A percentile compares a stretch with the other conserved stretches of the same genome.
Conservation (phyloP, 2,888 invertebrate genomes). For the Oeneis ivallda region DNA sequence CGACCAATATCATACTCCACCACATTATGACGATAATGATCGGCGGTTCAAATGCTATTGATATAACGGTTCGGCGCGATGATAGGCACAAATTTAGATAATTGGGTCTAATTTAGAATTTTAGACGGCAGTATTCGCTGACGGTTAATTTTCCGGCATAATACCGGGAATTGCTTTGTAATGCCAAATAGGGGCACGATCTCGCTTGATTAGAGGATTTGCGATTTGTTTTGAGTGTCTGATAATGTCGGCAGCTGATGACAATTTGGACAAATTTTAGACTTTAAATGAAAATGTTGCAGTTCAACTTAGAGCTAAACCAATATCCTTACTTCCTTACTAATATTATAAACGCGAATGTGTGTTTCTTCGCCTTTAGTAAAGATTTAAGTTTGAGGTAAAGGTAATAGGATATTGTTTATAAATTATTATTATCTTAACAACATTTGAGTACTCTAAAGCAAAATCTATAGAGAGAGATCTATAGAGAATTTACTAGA, state of each 20-base stretch:
- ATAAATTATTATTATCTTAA: too few relatives aligned
- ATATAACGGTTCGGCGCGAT: conserved; percentile 38
- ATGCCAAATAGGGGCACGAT: conserved; percentile 39
- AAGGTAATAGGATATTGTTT: too few relatives aligned
- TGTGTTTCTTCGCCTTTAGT: too few relatives aligned
- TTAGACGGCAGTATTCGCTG: conserved; percentile 40
- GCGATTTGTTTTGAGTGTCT: conserved; percentile 39
- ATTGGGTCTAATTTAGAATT: conserved; percentile 44
- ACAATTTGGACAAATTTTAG: background rate
- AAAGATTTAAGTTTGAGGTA: too few relatives aligned
- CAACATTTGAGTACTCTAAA: too few relatives aligned
- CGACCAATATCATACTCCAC: background rate
- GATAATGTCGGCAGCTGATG: conserved; percentile 5
- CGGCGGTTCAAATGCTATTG: conserved; percentile 30
- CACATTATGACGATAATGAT: conserved; percentile 23
- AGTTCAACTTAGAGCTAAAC: too few relatives aligned
- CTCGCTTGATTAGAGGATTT: conserved; percentile 42
- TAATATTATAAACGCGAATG: too few relatives aligned
- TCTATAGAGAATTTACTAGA: too few relatives aligned
- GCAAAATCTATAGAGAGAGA: too few relatives aligned
- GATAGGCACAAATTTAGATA: conserved; percentile 38
- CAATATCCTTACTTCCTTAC: too few relatives aligned
- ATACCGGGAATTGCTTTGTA: conserved; percentile 48
- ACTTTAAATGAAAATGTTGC: background rate
- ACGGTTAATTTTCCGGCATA: conserved; percentile 48